Evolutionary conservation across 2,797 vertebrate genomes (phyloP).

Genomic region (Crenichthys baileyi): DNA sequence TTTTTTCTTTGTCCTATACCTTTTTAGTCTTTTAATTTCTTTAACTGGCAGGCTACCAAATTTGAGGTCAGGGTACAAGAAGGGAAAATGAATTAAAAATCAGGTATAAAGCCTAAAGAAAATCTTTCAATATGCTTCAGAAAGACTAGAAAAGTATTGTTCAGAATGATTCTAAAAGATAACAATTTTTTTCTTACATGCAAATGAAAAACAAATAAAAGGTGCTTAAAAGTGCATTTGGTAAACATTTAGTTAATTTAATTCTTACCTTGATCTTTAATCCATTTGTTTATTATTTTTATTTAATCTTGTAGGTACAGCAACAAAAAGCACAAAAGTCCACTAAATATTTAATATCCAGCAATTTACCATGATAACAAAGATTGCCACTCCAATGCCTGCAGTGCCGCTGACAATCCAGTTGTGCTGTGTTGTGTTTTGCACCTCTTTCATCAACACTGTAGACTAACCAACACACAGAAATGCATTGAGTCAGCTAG

Average conservation of each 20-base stretch:
- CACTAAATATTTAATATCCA: background rate
- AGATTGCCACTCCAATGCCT: slow-evolving; percentile 69
- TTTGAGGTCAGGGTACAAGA: background rate
- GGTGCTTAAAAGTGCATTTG: background rate
- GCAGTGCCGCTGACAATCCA: slow-evolving; percentile 71
- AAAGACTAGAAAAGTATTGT: background rate
- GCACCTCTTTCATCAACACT: slow-evolving; percentile 71
- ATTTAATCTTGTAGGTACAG: background rate
- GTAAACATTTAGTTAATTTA: background rate
- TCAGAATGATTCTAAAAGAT: background rate
- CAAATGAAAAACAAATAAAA: too few species aligned
- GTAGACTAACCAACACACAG: slow-evolving; percentile 55
- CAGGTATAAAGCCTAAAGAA: background rate
- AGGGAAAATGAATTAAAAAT: background rate
- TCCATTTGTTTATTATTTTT: background rate
- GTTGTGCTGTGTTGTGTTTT: slow-evolving; percentile 64
- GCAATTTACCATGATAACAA: slow-evolving; percentile 71
- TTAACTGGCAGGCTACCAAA: background rate
- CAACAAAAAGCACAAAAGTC: background rate
- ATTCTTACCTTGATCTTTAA: background rate
- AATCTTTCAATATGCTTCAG: background rate
- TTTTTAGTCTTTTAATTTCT: background rate
- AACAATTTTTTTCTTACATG: too few species aligned
- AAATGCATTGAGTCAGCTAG: slow-evolving; percentile 1
- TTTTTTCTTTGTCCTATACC: background rate